Evolutionary conservation across 2,113 vertebrate species (phyloP).

Genomic region (Catharus fuscescens): DNA sequence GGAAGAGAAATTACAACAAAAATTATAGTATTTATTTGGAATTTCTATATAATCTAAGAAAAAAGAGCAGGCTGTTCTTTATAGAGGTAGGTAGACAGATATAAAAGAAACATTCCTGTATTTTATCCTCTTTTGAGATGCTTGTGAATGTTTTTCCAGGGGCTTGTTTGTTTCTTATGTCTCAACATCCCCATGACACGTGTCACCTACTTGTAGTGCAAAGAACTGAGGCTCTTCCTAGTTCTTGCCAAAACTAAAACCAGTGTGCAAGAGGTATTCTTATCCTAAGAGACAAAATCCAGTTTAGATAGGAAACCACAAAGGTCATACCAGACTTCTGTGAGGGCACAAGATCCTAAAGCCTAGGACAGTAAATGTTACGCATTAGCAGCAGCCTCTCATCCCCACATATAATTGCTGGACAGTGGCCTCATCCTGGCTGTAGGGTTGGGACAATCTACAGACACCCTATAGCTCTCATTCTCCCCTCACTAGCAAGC

Average conservation of each 20-base stretch:
- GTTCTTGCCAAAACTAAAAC: background rate
- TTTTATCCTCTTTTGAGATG: background rate
- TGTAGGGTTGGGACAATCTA: background rate
- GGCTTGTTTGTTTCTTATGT: background rate
- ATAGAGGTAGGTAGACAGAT: background rate
- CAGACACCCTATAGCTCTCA: fast-evolving
- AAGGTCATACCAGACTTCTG: background rate
- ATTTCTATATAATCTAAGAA: background rate
- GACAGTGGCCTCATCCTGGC: background rate
- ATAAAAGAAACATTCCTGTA: background rate
- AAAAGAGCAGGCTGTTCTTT: background rate
- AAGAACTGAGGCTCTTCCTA: background rate
- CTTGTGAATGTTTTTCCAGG: background rate
- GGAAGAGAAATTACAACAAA: background rate
- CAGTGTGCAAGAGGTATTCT: background rate
- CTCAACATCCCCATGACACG: background rate
- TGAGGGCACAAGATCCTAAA: fast-evolving
- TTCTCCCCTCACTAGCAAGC: background rate
- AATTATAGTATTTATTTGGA: background rate
- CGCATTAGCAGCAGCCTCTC: background rate
- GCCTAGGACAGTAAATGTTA: background rate
- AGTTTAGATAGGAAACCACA: background rate
- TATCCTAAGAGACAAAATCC: background rate
- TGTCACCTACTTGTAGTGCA: background rate
- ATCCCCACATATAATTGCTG: background rate